Conservation (phyloP, 2,113 vertebrate species). For the Gambusia holbrooki region DNA sequence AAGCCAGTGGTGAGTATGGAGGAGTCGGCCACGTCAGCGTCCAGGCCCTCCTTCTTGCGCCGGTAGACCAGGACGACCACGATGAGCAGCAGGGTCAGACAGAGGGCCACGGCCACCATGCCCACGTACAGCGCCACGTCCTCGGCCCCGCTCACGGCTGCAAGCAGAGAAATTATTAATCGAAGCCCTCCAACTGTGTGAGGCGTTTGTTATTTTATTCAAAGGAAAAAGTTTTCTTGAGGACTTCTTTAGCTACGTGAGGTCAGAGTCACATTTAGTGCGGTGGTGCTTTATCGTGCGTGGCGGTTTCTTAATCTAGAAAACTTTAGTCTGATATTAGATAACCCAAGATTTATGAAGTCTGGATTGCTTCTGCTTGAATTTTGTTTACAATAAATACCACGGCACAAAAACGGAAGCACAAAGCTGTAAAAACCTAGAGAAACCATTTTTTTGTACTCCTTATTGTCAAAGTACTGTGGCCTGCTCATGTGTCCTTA, state of each 20-base stretch:
- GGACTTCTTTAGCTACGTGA: too few species aligned
- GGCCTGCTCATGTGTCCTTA: neutral
- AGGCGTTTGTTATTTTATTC: neutral
- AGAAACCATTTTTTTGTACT: too few species aligned
- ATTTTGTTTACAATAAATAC: too few species aligned
- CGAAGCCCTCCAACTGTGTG: neutral
- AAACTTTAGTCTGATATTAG: neutral
- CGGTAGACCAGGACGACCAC: conserved; percentile 92
- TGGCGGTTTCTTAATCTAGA: neutral
- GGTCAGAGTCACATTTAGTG: neutral
- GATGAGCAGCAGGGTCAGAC: conserved; percentile 91
- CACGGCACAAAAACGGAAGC: too few species aligned
- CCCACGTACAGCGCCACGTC: conserved; percentile 96
- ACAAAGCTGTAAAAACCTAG: too few species aligned
- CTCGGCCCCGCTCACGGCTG: conserved; percentile 86
- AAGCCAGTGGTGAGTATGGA: conserved; percentile 98
- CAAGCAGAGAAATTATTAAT: conserved; percentile 8
- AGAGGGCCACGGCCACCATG: conserved; percentile 91
- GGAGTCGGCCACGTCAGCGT: conserved; percentile 94
- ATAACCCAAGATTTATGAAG: neutral
- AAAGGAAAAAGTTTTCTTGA: neutral
- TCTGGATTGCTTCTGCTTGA: too few species aligned
- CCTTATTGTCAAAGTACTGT: too few species aligned
- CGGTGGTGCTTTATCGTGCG: neutral
- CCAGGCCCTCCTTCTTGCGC: conserved; percentile 93